Evolutionary conservation across 2,797 vertebrate species (phyloP), one percentile per base, ranked within the genome.

Genomic region (Anomalospiza imberbis): DNA sequence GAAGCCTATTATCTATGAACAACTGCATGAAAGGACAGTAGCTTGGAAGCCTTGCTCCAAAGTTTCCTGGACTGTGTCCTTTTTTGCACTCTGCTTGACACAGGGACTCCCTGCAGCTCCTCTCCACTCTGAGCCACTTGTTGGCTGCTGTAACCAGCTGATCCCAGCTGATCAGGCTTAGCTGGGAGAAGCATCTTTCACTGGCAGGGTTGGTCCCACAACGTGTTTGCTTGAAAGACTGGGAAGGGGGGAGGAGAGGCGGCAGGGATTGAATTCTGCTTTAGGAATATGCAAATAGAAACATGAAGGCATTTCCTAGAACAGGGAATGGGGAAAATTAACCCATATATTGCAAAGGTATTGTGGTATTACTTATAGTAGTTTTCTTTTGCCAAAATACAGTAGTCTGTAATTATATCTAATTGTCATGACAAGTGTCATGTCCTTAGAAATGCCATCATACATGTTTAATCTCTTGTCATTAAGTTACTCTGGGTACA

Each of bases 131-230:
- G 81, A 91, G 73, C 58, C 51, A 31, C 88, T 74, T 55, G 42
- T 47, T 0, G 4, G 58, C 70, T 80, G 62, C 73, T 81, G 9
- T 79, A 91, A 58, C 51, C 73, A 72, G 85, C 85, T 86, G 87
- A 90, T 95, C 78, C 76, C 65, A 72, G 91, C 79, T 92, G 51
- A 86, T 87, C 31, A 55, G 85, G 87, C 85, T 95, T 85, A 93
- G 53, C 88, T 63, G 71, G 34, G 50, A 51, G 72, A 58, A 36
- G 57, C 0, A 47, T 91, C 58, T 78, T 84, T 91, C 53, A 31
- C 57, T 87, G 60, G 10, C 31, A 55, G 38, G 25, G 32, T 74
- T 89, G 74, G 85, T 79, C 28, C 28, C 28, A 44, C 48, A 55
- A 24, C 55, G 20, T 0, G 6, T 29, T 85, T 82, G 44, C 32